A percentile compares a stretch with the other conserved stretches of the same genome.
These are phyloP conservation scores for Zaprionus ghesquierei DNA, from an alignment of 1,140 invertebrate species.

Conservation along the genomic window DNA sequence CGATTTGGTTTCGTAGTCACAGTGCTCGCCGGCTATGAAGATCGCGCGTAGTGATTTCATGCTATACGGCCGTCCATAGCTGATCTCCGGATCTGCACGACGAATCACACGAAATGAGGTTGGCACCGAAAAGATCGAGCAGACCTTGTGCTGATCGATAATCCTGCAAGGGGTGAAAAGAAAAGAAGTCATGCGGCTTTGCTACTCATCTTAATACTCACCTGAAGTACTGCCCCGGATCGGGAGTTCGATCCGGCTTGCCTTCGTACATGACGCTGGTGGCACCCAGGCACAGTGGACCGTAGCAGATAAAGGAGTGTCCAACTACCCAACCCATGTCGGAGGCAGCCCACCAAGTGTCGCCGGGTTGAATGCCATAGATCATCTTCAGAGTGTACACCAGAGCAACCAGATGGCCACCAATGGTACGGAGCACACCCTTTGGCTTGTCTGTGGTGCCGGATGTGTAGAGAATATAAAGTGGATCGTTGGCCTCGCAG, in stretches of 20 bases:
- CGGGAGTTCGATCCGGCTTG: slow-evolving; percentile 96
- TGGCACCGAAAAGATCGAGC: slow-evolving; percentile 93
- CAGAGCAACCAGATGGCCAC: slow-evolving; percentile 92
- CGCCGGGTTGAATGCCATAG: slow-evolving; percentile 91
- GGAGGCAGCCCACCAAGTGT: slow-evolving; percentile 96
- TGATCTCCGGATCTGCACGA: slow-evolving; percentile 88
- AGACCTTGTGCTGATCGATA: slow-evolving; percentile 93
- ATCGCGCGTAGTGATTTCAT: slow-evolving; percentile 89
- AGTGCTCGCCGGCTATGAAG: slow-evolving; percentile 96
- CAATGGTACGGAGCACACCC: slow-evolving; percentile 92
- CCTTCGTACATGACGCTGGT: slow-evolving; percentile 97
- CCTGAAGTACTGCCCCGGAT: slow-evolving; percentile 91
- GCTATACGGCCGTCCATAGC: slow-evolving; percentile 87
- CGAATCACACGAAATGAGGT: slow-evolving; percentile 93
- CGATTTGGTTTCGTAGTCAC: slow-evolving; percentile 93
- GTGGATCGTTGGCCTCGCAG: slow-evolving; percentile 93
- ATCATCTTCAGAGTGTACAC: slow-evolving; percentile 93
- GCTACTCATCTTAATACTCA: slow-evolving; percentile 14
- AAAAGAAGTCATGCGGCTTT: not conserved
- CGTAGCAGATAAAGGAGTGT: slow-evolving; percentile 97
- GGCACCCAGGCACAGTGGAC: slow-evolving; percentile 90
- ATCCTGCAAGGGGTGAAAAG: slow-evolving; percentile 86
- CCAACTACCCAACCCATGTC: slow-evolving; percentile 97
- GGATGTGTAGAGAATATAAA: slow-evolving; percentile 97
- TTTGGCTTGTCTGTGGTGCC: slow-evolving; percentile 94